Evolutionary conservation across 2,797 vertebrate species (phyloP), one percentile per base, ranked within the genome.

Genomic region (Florisuga fusca): DNA sequence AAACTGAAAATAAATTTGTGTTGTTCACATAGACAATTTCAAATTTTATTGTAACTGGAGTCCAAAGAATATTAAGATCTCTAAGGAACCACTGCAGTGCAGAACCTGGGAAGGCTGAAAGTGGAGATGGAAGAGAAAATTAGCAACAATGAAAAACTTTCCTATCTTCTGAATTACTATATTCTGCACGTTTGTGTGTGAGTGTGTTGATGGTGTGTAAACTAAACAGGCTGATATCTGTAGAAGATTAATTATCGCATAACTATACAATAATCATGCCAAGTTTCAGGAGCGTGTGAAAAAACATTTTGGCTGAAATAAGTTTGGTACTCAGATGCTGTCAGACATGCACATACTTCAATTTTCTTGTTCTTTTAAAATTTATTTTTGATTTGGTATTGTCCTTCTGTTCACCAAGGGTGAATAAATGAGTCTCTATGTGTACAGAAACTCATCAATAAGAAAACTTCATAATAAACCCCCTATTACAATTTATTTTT

Each of bases 401-500:
- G 54, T 90, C 29, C 68, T 33, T 96, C 74, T 96, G 79, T 97
- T 96, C 87, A 87, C 89, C 89, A 84, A 48, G 36, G 27, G 88
- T 95, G 87, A 59, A 38, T 94, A 90, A 91, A 50, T 7, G n/a
- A 94, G 77, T 90, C 82, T 94, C 89, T 84, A 51, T 78, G 59
- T 92, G 50, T 95, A 89, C 58, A 86, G 72, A 91, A 95, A 85
- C 77, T 94, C 83, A 95, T 93, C 95, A 91, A 78, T 85, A 90
- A 90, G 29, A 66, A 84, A 90, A 86, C 34, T 93, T 95, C 53
- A 58, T 94, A 83, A 55, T 77, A 92, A 96, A 94, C 48, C 41
- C n/a, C 31, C 11, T 93, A 86, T 96, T 96, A 91, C 59, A 96
- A 91, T 96, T 95, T 95, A 90, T 95, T 97, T 96, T 77, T 84